Evolutionary conservation across 2,888 invertebrate species (phyloP).

Genomic region (Meloe dianella): DNA sequence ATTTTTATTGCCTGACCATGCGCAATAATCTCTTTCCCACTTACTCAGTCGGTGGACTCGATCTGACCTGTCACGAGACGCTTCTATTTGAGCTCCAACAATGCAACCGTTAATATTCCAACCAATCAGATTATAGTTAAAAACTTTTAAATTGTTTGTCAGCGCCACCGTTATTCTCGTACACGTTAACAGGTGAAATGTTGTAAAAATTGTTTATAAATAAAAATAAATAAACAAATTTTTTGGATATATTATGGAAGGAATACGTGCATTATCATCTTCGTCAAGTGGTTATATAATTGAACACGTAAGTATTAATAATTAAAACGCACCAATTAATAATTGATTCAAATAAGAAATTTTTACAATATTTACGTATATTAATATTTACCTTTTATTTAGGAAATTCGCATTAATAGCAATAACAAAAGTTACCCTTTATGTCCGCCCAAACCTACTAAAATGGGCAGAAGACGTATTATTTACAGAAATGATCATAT

Average conservation of each 20-base stretch:
- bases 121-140: neutral
- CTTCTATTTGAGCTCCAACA: too few relatives aligned
- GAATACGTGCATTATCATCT: neutral
- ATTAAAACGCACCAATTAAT: too few relatives aligned
- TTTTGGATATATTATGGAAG: neutral
- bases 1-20: too few relatives aligned
- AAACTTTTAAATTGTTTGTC: neutral
- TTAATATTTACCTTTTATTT: conserved; percentile 24
- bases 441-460: conserved; percentile 42
- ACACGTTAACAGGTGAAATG: conserved; percentile 10
- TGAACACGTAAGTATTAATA: neutral
- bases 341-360: neutral
- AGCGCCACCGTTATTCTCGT: conserved; percentile 3
- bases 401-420: conserved; percentile 14
- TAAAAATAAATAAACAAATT: neutral
- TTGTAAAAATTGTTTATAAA: neutral
- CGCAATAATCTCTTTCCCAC: too few relatives aligned
- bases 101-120: neutral
- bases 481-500: conserved; percentile 31
- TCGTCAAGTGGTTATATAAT: neutral
- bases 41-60: too few relatives aligned
- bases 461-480: conserved; percentile 38
- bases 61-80: too few relatives aligned
- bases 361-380: neutral
- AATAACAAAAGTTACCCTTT: conserved; percentile 29